Evolutionary conservation across 2,888 invertebrate species (phyloP).

Genomic region (Campaea margaritaria): DNA sequence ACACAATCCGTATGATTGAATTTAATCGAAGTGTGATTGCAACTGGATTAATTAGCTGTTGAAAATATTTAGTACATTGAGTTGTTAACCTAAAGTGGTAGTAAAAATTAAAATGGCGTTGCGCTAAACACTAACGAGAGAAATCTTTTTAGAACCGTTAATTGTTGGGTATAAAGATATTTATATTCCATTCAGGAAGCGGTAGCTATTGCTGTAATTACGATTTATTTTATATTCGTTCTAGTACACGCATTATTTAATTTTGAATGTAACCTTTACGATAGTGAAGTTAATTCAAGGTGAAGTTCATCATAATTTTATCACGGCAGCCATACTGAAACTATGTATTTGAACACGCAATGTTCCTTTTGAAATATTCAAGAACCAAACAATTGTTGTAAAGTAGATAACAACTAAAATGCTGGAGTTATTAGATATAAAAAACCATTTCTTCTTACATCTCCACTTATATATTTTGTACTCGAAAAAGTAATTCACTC

Average conservation of each 20-base stretch:
- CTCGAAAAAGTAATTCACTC: no score
- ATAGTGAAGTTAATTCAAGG: conserved; percentile 13
- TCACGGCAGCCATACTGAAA: neutral
- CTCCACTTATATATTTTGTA: no score
- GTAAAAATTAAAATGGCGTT: conserved; percentile 4
- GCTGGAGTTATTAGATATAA: no score
- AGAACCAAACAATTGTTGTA: neutral
- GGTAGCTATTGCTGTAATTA: conserved; percentile 43
- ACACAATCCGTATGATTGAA: no score
- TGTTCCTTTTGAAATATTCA: neutral
- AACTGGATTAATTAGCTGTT: conserved; percentile 2
- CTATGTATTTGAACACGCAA: neutral
- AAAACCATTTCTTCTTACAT: no score
- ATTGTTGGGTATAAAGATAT: conserved; percentile 49
- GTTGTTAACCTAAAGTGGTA: conserved; percentile 1
- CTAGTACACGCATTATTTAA: conserved; percentile 19
- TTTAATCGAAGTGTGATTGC: neutral
- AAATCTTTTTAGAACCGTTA: conserved; percentile 48
- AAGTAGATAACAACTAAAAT: no score
- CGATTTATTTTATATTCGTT: conserved; percentile 31
- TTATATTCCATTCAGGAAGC: conserved; percentile 48
- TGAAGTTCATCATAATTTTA: conserved; percentile 5
- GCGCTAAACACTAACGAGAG: conserved; percentile 44
- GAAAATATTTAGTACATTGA: neutral
- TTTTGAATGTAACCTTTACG: conserved; percentile 13